phyloP scores from a whole-genome alignment of 2,888 invertebrate genomes.

The Notodonta ziczac region DNA sequence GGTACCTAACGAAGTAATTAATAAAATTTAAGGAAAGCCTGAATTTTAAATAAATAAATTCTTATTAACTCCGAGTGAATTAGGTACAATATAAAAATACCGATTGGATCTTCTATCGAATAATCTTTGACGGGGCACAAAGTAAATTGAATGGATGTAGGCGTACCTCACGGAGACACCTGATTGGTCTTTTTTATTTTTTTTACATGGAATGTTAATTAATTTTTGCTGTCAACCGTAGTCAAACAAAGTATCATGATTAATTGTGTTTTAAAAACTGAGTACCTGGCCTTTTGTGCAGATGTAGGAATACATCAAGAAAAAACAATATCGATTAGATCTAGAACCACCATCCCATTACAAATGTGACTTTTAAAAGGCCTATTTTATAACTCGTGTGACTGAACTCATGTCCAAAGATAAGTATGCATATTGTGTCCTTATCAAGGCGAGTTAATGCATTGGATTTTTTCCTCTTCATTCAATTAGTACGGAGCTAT shows the following conservation, averaged over 20 bases:
- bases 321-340: slow-evolving; percentile 23
- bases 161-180: slow-evolving; percentile 72
- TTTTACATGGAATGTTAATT: slow-evolving; percentile 81
- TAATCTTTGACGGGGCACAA: slow-evolving; percentile 68
- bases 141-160: slow-evolving; percentile 77
- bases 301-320: slow-evolving; percentile 32
- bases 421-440: slow-evolving; percentile 1
- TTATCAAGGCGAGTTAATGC: background rate
- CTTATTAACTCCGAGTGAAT: too few relatives aligned
- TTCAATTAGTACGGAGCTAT: slow-evolving; percentile 12
- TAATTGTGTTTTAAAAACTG: slow-evolving; percentile 65
- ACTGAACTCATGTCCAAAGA: slow-evolving; percentile 4
- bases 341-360: slow-evolving; percentile 18
- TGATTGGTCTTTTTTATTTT: slow-evolving; percentile 75
- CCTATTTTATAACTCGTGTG: slow-evolving; percentile 7
- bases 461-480: slow-evolving; percentile 23
- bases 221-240: slow-evolving; percentile 80
- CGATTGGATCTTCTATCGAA: slow-evolving; percentile 15
- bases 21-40: too few relatives aligned
- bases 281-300: slow-evolving; percentile 43
- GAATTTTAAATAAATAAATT: too few relatives aligned
- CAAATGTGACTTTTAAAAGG: slow-evolving; percentile 11
- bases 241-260: slow-evolving; percentile 78
- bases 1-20: too few relatives aligned
- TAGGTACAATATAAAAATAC: too few relatives aligned